Base-by-base conservation (phyloP, 1,140 invertebrate species). In the Nylanderia fulva region DNA sequence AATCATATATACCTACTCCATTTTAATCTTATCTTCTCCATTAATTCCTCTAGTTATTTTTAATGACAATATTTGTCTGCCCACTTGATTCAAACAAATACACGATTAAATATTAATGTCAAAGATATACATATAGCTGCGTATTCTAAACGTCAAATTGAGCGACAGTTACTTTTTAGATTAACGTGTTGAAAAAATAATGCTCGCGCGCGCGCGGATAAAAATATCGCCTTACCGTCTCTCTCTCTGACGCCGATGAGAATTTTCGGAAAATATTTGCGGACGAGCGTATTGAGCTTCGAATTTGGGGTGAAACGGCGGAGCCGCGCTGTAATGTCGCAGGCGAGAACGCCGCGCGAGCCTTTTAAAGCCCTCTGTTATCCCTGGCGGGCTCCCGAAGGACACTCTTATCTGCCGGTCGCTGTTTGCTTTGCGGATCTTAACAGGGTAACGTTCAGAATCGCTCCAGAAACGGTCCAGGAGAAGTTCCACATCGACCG, bases 331-430 rank as follows among this genome's bases (percentile, higher is more conserved):
- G 45, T 33, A n/a, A 61, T 64, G 33, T 71, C 71, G 36, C 39
- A n/a, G 45, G 15, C 54, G 60, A 64, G 42, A 69, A 84, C 84
- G 82, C 90, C 84, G 66, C 84, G 66, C 87, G 88, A 88, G 89
- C 85, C 91, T 92, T 92, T 92, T 91, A 91, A 92, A 92, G 86
- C 86, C 91, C 86, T 91, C 83, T 92, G 91, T 92, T 92, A 91
- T 92, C 91, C 82, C 91, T 91, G 84, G 76, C 85, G 77, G 84
- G 75, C 82, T 89, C 86, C 88, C 90, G 88, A 90, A 91, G 90
- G 90, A 91, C 88, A 91, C 88, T 92, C 91, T 91, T 90, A 90
- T 86, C 90, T 88, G 63, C 69, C 71, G 82, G 21, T 36, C 66
- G 75, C 52, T 92, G 88, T 91, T 92, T 91, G 89, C 91, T 91